A percentile compares a stretch with the other conserved stretches of the same genome.
Evolutionary conservation across 2,797 vertebrate species (phyloP).

Genomic region (Acipenser ruthenus): DNA sequence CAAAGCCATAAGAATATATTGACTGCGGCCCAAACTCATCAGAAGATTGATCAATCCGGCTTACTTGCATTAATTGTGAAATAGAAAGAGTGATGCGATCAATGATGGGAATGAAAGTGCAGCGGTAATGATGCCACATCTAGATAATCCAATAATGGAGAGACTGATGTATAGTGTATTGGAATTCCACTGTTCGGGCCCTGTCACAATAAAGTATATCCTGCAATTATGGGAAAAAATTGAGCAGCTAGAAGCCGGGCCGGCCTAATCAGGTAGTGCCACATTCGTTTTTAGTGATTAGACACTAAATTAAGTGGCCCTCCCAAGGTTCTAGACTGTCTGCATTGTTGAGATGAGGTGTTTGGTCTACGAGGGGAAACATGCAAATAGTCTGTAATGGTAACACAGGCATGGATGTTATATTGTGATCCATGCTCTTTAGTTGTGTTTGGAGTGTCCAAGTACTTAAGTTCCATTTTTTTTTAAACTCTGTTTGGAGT

Average conservation of each 20-base stretch:
- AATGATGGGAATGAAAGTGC: slow-evolving; percentile 79
- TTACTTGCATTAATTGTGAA: slow-evolving; percentile 88
- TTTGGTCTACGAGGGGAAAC: slow-evolving; percentile 15
- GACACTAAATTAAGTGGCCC: slow-evolving; percentile 60
- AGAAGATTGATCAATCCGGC: slow-evolving; percentile 80
- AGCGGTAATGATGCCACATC: slow-evolving; percentile 76
- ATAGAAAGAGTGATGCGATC: slow-evolving; percentile 78
- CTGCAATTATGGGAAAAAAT: slow-evolving; percentile 69
- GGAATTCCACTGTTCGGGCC: slow-evolving; percentile 70
- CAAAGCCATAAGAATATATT: slow-evolving; percentile 64
- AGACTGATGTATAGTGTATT: slow-evolving; percentile 87
- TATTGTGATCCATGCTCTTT: too few relatives aligned
- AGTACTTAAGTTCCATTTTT: too few relatives aligned
- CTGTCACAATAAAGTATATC: slow-evolving; percentile 85
- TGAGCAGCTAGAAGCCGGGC: slow-evolving; percentile 51
- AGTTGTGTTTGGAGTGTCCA: too few relatives aligned
- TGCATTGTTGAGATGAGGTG: slow-evolving; percentile 32
- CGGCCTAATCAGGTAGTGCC: slow-evolving; percentile 46
- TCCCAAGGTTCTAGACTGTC: slow-evolving; percentile 41
- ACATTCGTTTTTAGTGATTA: slow-evolving; percentile 59
- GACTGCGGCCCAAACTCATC: slow-evolving; percentile 66
- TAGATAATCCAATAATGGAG: slow-evolving; percentile 89
- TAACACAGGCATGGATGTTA: not conserved
- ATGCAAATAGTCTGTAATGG: slow-evolving; percentile 10
- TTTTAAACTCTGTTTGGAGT: too few relatives aligned